These are phyloP conservation scores for Trogon surrucura DNA, from an alignment of 2,113 vertebrate species.

Conservation along the genomic window DNA sequence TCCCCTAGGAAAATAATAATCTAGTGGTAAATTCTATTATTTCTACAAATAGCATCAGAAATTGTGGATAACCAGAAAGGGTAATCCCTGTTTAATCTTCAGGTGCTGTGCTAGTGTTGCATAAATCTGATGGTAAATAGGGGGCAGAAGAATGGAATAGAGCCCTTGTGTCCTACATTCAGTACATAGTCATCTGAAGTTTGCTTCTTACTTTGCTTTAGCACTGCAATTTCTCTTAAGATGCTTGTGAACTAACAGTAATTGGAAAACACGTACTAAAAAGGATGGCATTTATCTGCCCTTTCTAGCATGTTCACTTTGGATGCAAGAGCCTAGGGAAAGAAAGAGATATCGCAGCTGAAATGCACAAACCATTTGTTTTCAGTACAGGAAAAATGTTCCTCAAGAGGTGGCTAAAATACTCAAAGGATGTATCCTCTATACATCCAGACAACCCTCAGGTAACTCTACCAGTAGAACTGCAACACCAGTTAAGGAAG, in stretches of 20 bases:
- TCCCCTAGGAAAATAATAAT: conserved; percentile 24
- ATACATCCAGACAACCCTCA: not conserved
- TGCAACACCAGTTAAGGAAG: not conserved
- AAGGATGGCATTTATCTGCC: not conserved
- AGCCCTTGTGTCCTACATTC: not conserved
- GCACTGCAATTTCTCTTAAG: not conserved
- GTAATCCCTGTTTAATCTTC: conserved; percentile 45
- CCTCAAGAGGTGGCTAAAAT: not conserved
- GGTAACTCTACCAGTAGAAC: not conserved
- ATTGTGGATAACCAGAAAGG: conserved; percentile 10
- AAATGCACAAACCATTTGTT: not conserved
- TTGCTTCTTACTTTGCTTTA: not conserved
- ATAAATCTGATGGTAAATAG: conserved; percentile 28
- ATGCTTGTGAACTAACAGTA: not conserved
- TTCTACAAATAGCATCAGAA: conserved; percentile 21
- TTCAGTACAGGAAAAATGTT: not conserved
- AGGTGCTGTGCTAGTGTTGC: not conserved
- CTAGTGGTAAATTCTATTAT: conserved; percentile 14
- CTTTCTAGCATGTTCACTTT: not conserved
- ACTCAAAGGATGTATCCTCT: not conserved
- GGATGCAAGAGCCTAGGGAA: not conserved
- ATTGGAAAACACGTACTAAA: not conserved
- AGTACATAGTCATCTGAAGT: not conserved
- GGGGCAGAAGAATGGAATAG: not conserved
- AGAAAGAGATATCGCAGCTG: not conserved